Percentiles rank a stretch among this genome's conserved stretches.
These are phyloP conservation scores for Odontamblyopus lacepedii DNA, from an alignment of 2,797 vertebrate species.

Conservation along the genomic window DNA sequence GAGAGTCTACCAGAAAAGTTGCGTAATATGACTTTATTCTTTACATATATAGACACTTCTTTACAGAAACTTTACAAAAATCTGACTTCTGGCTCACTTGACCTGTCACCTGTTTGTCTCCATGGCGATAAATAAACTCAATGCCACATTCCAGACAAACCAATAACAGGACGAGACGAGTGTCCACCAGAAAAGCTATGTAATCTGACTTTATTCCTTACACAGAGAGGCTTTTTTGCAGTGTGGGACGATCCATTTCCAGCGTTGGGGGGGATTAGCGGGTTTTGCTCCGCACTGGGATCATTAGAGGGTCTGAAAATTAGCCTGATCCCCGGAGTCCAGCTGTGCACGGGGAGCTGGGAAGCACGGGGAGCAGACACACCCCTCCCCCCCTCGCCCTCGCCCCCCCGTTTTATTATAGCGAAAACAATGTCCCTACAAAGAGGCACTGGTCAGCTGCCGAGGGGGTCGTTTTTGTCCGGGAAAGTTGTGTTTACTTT, in stretches of 20 bases:
- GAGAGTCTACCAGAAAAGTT: too few relatives aligned
- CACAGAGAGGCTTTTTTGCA: too few relatives aligned
- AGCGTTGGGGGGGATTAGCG: slow-evolving; percentile 77
- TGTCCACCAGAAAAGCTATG: too few relatives aligned
- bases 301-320: slow-evolving; percentile 77
- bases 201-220: too few relatives aligned
- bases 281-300: slow-evolving; percentile 63
- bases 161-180: too few relatives aligned
- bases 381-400: slow-evolving; percentile 23
- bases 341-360: slow-evolving; percentile 59
- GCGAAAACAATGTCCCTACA: slow-evolving; percentile 45
- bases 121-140: too few relatives aligned
- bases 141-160: too few relatives aligned
- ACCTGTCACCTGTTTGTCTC: too few relatives aligned
- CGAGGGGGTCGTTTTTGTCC: background rate
- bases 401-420: background rate
- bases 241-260: slow-evolving; percentile 67
- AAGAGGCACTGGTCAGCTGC: slow-evolving; percentile 27
- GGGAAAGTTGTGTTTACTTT: background rate
- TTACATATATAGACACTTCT: background rate
- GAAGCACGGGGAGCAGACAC: slow-evolving; percentile 35
- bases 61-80: background rate
- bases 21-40: too few relatives aligned
- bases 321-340: slow-evolving; percentile 74
- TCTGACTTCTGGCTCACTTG: too few relatives aligned